Percentiles rank a stretch among this genome's conserved stretches.
These are phyloP conservation scores for Sparus aurata DNA, from an alignment of 2,797 vertebrate genomes.

Conservation along the genomic window DNA sequence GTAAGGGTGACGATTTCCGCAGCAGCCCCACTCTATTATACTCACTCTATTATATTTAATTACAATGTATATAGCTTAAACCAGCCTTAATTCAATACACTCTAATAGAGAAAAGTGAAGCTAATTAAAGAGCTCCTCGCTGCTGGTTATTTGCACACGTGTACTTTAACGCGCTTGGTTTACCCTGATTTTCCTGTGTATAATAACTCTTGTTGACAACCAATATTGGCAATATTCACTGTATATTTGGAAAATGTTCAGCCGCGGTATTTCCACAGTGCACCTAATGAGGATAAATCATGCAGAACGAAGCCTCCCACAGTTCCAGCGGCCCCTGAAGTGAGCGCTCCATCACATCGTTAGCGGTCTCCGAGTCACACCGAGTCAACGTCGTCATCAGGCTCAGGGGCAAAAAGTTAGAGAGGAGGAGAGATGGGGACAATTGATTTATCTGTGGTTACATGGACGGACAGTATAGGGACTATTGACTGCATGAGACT, in stretches of 20 bases:
- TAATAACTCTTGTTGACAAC: slow-evolving; percentile 23
- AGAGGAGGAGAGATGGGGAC: slow-evolving; percentile 8
- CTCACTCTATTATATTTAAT: slow-evolving; percentile 8
- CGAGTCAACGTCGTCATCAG: slow-evolving; percentile 26
- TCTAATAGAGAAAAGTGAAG: slow-evolving; percentile 15
- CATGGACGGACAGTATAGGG: not conserved
- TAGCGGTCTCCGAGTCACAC: slow-evolving; percentile 27
- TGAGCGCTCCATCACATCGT: slow-evolving; percentile 40
- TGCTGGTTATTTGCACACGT: slow-evolving; percentile 9
- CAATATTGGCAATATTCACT: slow-evolving; percentile 18
- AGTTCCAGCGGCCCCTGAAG: slow-evolving; percentile 22
- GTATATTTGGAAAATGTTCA: slow-evolving; percentile 24
- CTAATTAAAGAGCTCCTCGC: slow-evolving; percentile 11
- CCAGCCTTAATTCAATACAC: slow-evolving; percentile 11
- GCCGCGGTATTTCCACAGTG: slow-evolving; percentile 8
- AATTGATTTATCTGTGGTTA: slow-evolving; percentile 21
- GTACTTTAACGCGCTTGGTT: slow-evolving; percentile 22
- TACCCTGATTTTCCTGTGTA: not conserved
- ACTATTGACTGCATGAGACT: not conserved
- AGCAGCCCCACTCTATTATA: not conserved
- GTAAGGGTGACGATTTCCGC: not conserved
- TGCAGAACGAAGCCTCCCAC: slow-evolving; percentile 39
- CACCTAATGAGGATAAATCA: slow-evolving; percentile 50
- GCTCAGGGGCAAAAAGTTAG: slow-evolving; percentile 26
- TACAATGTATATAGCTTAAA: slow-evolving; percentile 8